Conservation (phyloP, 2,888 invertebrate species). For the Campopleginae sp. region DNA sequence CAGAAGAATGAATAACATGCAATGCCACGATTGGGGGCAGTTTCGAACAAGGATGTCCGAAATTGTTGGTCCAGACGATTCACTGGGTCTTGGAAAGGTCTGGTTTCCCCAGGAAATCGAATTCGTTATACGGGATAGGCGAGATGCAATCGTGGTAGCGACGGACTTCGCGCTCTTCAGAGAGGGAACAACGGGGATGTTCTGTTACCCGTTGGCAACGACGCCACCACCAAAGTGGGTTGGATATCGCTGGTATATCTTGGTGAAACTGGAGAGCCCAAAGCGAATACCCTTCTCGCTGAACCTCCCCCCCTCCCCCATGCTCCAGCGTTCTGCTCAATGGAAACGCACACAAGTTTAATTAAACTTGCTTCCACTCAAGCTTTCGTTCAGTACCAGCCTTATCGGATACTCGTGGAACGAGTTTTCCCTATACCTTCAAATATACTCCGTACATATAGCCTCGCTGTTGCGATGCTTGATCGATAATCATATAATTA, state of each 20-base stretch:
- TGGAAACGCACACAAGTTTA: conserved; percentile 75
- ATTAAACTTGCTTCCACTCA: conserved; percentile 73
- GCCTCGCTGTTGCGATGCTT: conserved; percentile 44
- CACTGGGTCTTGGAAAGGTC: background rate
- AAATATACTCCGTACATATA: conserved; percentile 5
- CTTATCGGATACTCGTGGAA: conserved; percentile 54
- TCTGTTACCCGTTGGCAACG: conserved; percentile 57
- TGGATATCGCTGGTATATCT: conserved; percentile 62
- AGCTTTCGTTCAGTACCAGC: conserved; percentile 51
- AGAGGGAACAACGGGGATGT: conserved; percentile 62
- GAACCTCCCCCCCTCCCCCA: conserved; percentile 1
- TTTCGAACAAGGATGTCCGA: conserved; percentile 37
- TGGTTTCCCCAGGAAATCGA: conserved; percentile 62
- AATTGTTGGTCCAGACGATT: conserved; percentile 50
- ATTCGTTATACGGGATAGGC: conserved; percentile 40
- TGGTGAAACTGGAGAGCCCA: conserved; percentile 24
- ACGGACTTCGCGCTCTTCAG: conserved; percentile 32
- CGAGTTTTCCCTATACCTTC: conserved; percentile 46
- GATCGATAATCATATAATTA: conserved; percentile 56
- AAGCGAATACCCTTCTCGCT: conserved; percentile 16
- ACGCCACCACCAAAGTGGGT: conserved; percentile 41
- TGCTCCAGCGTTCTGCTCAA: conserved; percentile 51
- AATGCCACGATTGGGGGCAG: conserved; percentile 15
- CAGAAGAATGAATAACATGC: conserved; percentile 10
- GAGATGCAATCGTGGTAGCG: conserved; percentile 57